Evolutionary conservation across 2,113 vertebrate species (phyloP).

Genomic region (Strix aluco): DNA sequence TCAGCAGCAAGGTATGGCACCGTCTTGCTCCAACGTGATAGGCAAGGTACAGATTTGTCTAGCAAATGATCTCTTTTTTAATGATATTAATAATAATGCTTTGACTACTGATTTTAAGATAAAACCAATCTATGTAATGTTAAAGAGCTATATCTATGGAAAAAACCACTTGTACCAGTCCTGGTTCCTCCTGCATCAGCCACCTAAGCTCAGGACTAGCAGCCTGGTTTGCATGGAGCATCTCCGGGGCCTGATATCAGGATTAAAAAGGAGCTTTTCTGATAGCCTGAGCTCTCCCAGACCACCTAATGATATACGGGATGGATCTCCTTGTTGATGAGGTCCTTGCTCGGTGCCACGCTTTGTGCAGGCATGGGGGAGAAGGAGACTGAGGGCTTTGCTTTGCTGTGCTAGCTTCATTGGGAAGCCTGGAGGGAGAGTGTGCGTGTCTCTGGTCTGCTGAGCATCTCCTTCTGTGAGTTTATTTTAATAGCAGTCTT

Average conservation of each 20-base stretch:
- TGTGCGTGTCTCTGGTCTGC: rapidly evolving
- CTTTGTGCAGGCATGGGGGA: not conserved
- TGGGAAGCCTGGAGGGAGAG: not conserved
- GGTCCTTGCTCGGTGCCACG: too few species aligned
- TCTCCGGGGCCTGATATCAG: rapidly evolving
- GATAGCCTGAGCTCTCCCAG: not conserved
- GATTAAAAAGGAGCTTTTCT: not conserved
- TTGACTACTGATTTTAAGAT: not conserved
- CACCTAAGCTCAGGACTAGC: not conserved
- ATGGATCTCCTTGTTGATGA: not conserved
- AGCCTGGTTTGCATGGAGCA: not conserved
- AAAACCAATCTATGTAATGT: not conserved
- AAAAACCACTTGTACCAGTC: rapidly evolving
- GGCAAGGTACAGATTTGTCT: not conserved
- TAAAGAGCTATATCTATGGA: not conserved
- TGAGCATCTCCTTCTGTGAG: not conserved
- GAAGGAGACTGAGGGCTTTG: not conserved
- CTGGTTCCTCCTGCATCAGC: rapidly evolving
- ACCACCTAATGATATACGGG: rapidly evolving
- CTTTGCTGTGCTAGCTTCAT: not conserved
- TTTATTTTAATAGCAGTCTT: not conserved
- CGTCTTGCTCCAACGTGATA: rapidly evolving
- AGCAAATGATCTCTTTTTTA: not conserved
- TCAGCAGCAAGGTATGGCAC: not conserved
- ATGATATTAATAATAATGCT: not conserved